Evolutionary conservation across 2,113 vertebrate genomes (phyloP).

Genomic region (rabbit (Oryctolagus cuniculus)): mOryCun1.1 NC_091435.1:138450501-138451000

Average conservation of each 20-base stretch:
- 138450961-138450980: constrained; percentile 48
- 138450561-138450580: background rate
- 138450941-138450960: background rate
- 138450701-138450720: background rate
- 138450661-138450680: background rate
- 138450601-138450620: background rate
- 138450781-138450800: background rate
- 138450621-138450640: background rate
- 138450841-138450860: background rate
- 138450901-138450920: background rate
- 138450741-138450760: background rate
- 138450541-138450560: background rate
- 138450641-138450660: background rate
- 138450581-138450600: background rate
- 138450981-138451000: constrained; percentile 72
- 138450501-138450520: background rate
- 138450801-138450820: background rate
- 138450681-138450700: constrained; percentile 39
- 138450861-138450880: background rate
- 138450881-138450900: background rate
- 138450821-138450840: constrained; percentile 20
- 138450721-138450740: background rate
- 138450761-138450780: background rate
- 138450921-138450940: constrained; percentile 53
- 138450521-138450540: background rate